Base-by-base conservation (phyloP, 2,888 invertebrate species). In the Elgonia sp. region DNA sequence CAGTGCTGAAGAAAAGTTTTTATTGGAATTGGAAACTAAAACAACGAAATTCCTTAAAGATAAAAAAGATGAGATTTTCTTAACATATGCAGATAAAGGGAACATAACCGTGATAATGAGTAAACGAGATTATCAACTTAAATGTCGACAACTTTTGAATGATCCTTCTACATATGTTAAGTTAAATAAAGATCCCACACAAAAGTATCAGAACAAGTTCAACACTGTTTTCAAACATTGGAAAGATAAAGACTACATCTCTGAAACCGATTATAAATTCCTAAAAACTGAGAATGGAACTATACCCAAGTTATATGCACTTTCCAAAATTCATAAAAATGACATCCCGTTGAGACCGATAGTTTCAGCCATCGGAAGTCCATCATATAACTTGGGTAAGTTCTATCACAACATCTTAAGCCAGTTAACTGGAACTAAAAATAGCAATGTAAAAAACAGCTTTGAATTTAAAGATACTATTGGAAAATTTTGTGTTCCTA, bases 361-460 rank as follows among this genome's bases (percentile, higher is more conserved):
- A 21, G 70, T 70, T 6, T 70, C 70, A 12, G 55, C 70, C 6
- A 29, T 70, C n/a, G 37, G 53, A 9, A 70, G 53, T n/a, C 70
- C 70, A 2, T 14, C 37, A 1, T 53, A 70, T 20, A 55, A 50
- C 37, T 39, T 70, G 14, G 55, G 70, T 0, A 70, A 70, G n/a
- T 70, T 70, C 46, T 70, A 70, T 37, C 70, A 70, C 53, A 55
- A 37, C 1, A 70, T 67, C 0, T 20, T 67, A 1, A 9, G 2
- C n/a, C n/a, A 67, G 3, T 6, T 67, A 2, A 42, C 46, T 20
- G 42, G 67, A 10, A 20, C 18, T 20, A 18, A 18, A 46, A 18
- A 46, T 63, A 63, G 39, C 37, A 5, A 37, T 63, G 14, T 63
- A 14, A 63, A 63, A 40, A 70, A 53, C 20, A 70, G 70, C 12